These are phyloP conservation scores for Tadarida brasiliensis DNA, from an alignment of 2,797 vertebrate species.

Conservation along the genomic window DNA sequence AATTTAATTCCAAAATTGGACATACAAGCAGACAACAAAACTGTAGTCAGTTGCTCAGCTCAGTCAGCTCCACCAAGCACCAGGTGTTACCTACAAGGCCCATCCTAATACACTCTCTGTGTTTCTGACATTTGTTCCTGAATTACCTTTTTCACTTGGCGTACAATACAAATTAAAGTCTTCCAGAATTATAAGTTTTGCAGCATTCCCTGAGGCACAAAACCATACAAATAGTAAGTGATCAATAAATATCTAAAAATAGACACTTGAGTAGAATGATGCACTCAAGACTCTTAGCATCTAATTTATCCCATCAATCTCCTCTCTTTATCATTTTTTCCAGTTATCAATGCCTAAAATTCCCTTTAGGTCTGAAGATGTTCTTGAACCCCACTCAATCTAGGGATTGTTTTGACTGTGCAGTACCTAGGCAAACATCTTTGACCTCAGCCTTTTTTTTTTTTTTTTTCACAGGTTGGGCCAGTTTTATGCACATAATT, in stretches of 20 bases:
- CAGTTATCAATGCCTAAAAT: background rate
- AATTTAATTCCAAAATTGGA: conserved; percentile 28
- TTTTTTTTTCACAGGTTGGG: background rate
- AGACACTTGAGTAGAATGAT: background rate
- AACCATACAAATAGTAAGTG: background rate
- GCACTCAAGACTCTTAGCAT: background rate
- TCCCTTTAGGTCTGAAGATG: background rate
- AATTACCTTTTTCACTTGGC: background rate
- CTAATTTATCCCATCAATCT: background rate
- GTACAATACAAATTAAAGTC: background rate
- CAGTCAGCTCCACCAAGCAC: background rate
- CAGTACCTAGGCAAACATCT: background rate
- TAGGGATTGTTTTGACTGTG: background rate
- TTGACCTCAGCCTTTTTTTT: background rate
- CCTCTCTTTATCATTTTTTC: background rate
- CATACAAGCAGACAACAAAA: background rate
- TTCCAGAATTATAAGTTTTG: background rate
- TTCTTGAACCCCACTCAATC: background rate
- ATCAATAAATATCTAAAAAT: background rate
- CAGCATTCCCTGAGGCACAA: background rate
- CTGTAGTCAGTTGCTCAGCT: background rate
- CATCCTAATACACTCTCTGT: background rate
- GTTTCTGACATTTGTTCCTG: background rate
- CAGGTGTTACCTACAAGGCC: background rate
- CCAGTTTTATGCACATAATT: background rate